A percentile compares a stretch with the other conserved stretches of the same genome.
These are phyloP conservation scores for Dinomys branickii DNA, from an alignment of 2,113 vertebrate species.

Conservation along the genomic window DNA sequence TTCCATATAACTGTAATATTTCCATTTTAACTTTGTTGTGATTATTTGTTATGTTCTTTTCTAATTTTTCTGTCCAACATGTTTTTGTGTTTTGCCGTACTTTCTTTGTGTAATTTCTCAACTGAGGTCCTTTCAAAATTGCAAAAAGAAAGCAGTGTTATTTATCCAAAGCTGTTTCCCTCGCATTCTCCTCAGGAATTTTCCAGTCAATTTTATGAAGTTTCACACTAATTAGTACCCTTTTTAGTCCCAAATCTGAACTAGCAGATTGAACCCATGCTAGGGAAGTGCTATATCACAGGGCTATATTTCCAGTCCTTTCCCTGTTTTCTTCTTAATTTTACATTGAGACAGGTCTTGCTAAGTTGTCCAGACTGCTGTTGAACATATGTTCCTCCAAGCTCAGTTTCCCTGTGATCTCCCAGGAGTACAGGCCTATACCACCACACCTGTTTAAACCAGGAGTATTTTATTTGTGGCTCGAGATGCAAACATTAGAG, in stretches of 20 bases:
- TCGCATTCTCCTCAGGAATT: neutral
- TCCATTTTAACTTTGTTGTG: neutral
- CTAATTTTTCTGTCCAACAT: neutral
- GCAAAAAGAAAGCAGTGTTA: neutral
- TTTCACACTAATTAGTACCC: neutral
- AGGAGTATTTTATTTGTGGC: neutral
- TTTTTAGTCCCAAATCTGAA: neutral
- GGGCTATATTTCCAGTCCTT: neutral
- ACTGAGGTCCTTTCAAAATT: neutral
- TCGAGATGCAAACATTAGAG: neutral
- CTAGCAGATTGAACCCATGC: neutral
- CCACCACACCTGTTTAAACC: neutral
- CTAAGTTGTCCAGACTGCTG: neutral
- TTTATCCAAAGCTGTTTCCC: neutral
- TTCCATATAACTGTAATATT: neutral
- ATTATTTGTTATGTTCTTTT: neutral
- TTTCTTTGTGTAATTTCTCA: conserved; percentile 13
- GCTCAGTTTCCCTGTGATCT: neutral
- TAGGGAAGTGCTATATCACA: neutral
- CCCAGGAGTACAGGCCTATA: neutral
- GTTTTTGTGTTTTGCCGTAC: neutral
- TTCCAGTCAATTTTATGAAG: neutral
- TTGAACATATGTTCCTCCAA: neutral
- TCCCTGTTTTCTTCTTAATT: neutral
- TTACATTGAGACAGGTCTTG: neutral